These are phyloP conservation scores for Magallana gigas DNA, from an alignment of 1,140 invertebrate genomes.

Conservation along the genomic window DNA sequence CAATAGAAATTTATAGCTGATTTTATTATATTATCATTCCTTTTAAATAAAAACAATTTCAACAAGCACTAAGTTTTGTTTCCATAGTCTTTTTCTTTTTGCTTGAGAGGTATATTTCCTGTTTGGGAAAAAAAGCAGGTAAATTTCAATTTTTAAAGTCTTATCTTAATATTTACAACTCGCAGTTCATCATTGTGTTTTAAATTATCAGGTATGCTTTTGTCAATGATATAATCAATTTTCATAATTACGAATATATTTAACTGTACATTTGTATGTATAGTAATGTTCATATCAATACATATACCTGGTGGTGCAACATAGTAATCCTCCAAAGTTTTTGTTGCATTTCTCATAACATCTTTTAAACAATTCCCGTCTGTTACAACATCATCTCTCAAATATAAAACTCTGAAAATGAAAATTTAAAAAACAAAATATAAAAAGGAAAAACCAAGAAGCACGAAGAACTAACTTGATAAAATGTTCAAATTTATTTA, in stretches of 20 bases:
- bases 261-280: not conserved
- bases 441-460: not conserved
- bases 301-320: slow-evolving; percentile 88
- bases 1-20: no score
- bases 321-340: slow-evolving; percentile 92
- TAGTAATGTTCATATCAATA: not conserved
- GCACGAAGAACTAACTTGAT: not conserved
- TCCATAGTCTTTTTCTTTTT: slow-evolving; percentile 63
- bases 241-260: not conserved
- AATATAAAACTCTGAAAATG: slow-evolving; percentile 82
- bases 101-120: slow-evolving; percentile 70
- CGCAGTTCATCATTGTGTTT: no score
- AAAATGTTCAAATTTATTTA: not conserved
- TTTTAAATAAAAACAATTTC: slow-evolving; percentile 48
- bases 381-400: slow-evolving; percentile 86
- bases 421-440: slow-evolving; percentile 32
- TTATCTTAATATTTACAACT: no score
- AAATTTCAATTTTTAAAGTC: not conserved
- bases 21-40: no score
- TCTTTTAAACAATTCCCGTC: slow-evolving; percentile 84
- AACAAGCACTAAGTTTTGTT: slow-evolving; percentile 62
- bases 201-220: not conserved
- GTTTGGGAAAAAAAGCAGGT: slow-evolving; percentile 40
- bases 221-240: not conserved
- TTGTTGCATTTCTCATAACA: slow-evolving; percentile 86